Conservation (phyloP, 2,113 vertebrate genomes). For the Notarius quadriscutis region DNA sequence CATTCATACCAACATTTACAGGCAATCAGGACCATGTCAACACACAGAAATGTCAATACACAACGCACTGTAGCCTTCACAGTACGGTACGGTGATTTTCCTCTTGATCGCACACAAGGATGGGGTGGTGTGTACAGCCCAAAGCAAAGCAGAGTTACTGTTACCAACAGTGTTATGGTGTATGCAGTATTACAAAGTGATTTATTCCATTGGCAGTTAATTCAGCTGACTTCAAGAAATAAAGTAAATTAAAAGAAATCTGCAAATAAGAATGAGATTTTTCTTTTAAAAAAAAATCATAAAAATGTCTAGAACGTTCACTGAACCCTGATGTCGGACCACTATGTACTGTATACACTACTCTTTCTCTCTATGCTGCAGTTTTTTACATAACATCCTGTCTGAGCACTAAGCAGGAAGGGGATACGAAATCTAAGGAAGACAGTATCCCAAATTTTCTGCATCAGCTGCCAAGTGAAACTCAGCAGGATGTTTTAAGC, state of each 20-base stretch:
- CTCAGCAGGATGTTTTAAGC: neutral
- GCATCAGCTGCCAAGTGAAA: conserved; percentile 14
- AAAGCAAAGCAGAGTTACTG: neutral
- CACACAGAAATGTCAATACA: neutral
- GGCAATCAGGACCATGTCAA: neutral
- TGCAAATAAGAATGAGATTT: neutral
- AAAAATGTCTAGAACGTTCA: neutral
- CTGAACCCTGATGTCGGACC: neutral
- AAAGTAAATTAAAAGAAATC: neutral
- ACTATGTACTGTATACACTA: neutral
- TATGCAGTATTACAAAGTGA: neutral
- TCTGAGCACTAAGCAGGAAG: neutral
- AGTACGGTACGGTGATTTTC: neutral
- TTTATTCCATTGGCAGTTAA: neutral
- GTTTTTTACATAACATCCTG: conserved; percentile 7
- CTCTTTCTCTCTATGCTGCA: conserved; percentile 1
- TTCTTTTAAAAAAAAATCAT: too few species aligned
- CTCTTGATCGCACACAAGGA: neutral
- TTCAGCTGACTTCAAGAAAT: neutral
- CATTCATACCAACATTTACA: neutral
- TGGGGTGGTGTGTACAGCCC: neutral
- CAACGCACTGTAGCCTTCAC: neutral
- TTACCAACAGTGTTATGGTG: neutral
- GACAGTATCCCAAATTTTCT: neutral
- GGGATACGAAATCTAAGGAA: neutral